A percentile compares a stretch with the other conserved stretches of the same genome.
These are phyloP conservation scores for Haliclona indistincta DNA, from an alignment of 37 sponge, comb jelly and placozoan species.

Conservation along the genomic window DNA sequence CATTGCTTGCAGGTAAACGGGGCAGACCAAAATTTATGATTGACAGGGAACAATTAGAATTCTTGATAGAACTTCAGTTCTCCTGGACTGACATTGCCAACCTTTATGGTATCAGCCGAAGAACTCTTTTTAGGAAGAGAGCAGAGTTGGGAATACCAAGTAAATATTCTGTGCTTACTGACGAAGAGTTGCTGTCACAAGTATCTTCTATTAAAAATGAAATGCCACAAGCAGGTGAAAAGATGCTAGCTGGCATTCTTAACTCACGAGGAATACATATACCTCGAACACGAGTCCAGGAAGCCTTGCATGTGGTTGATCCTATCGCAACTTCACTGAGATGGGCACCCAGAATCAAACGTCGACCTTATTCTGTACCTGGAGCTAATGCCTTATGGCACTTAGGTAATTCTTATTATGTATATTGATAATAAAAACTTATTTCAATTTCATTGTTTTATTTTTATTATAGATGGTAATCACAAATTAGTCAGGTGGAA, in stretches of 20 bases:
- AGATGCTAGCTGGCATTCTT: slow-evolving; percentile 21
- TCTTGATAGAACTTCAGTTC: slow-evolving; percentile 26
- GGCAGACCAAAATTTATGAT: slow-evolving; percentile 29
- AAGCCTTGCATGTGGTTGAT: slow-evolving; percentile 12
- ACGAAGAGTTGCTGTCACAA: slow-evolving; percentile 3
- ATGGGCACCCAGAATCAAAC: slow-evolving; percentile 15
- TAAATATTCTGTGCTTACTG: background rate
- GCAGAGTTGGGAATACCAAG: background rate
- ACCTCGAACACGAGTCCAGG: background rate
- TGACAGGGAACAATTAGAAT: slow-evolving; percentile 21
- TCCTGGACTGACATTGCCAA: slow-evolving; percentile 44
- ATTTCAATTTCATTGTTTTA: no score
- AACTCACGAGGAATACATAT: slow-evolving; percentile 28
- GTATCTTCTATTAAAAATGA: slow-evolving; percentile 7
- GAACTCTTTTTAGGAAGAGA: slow-evolving; percentile 29
- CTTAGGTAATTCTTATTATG: no score
- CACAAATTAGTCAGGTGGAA: no score
- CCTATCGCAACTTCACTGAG: slow-evolving; percentile 28
- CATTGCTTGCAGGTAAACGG: background rate
- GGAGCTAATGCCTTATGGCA: slow-evolving; percentile 46
- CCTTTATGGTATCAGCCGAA: slow-evolving; percentile 20
- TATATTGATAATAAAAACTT: no score
- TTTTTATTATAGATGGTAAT: no score
- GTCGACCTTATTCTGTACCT: slow-evolving; percentile 21
- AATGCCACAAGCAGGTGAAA: slow-evolving; percentile 42